These are phyloP conservation scores for Heteropelma amictum DNA, from an alignment of 2,888 invertebrate species.

Conservation along the genomic window DNA sequence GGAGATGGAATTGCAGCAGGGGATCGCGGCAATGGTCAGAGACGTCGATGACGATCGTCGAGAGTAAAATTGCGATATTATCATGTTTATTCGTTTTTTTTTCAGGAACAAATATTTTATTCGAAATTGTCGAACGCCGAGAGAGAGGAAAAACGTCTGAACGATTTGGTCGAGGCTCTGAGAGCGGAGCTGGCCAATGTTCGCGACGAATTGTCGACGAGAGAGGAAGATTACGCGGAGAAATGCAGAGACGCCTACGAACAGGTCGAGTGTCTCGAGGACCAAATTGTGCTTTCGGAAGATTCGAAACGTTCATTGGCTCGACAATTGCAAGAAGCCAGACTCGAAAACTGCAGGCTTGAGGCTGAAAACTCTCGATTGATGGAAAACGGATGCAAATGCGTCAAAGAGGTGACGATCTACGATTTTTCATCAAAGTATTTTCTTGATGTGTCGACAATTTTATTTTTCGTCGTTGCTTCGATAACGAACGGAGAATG, in stretches of 20 bases:
- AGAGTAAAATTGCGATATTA: not conserved
- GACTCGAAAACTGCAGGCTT: slow-evolving; percentile 63
- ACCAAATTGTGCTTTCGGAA: slow-evolving; percentile 62
- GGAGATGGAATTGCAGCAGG: slow-evolving; percentile 66
- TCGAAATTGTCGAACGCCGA: slow-evolving; percentile 57
- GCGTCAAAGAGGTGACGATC: slow-evolving; percentile 64
- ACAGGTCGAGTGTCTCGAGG: slow-evolving; percentile 61
- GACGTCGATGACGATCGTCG: not conserved
- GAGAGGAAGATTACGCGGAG: slow-evolving; percentile 59
- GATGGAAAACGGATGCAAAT: slow-evolving; percentile 66
- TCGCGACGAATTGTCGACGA: slow-evolving; percentile 58
- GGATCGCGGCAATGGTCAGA: slow-evolving; percentile 63
- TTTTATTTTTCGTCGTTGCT: not conserved
- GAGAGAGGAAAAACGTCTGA: slow-evolving; percentile 58
- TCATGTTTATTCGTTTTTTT: not conserved
- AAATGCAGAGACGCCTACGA: slow-evolving; percentile 46
- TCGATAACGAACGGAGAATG: not conserved
- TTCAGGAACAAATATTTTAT: slow-evolving; percentile 64
- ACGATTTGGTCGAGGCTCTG: slow-evolving; percentile 60
- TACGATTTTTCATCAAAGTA: not conserved
- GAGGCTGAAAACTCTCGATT: slow-evolving; percentile 64
- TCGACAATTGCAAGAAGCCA: slow-evolving; percentile 65
- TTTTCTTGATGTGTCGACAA: not conserved
- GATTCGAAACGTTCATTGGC: slow-evolving; percentile 62
- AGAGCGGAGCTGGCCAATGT: slow-evolving; percentile 63